phyloP scores from a whole-genome alignment of 2,113 vertebrate species.

The Conger conger region DNA sequence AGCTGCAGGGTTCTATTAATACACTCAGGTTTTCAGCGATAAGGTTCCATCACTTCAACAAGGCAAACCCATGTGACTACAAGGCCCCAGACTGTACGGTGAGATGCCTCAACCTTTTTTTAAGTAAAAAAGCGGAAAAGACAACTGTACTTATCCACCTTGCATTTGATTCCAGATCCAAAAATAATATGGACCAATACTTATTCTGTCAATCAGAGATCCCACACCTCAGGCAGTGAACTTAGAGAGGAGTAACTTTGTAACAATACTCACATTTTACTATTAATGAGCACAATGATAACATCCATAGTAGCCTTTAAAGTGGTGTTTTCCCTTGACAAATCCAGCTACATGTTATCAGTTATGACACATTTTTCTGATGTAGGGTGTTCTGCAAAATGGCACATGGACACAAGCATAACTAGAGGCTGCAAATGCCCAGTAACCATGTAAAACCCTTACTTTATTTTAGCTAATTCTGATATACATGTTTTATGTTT shows the following conservation, averaged over 20 bases:
- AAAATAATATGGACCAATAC: not conserved
- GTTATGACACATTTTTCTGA: not conserved
- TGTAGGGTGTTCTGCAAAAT: not conserved
- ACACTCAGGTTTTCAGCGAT: conserved; percentile 56
- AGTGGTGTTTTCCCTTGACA: not conserved
- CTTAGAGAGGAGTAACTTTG: not conserved
- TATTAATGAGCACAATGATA: not conserved
- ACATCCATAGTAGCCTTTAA: not conserved
- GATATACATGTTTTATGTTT: not conserved
- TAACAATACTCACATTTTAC: not conserved
- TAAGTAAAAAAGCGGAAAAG: not conserved
- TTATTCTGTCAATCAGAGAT: too few species aligned
- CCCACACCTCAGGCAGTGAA: too few species aligned
- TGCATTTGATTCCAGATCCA: not conserved
- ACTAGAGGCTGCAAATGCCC: not conserved
- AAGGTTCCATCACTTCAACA: conserved; percentile 44
- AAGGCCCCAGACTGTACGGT: conserved; percentile 18
- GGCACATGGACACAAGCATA: not conserved
- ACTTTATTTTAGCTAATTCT: not conserved
- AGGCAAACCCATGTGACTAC: conserved; percentile 48
- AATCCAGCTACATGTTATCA: not conserved
- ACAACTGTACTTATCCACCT: not conserved
- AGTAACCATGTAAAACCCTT: not conserved
- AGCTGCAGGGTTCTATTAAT: conserved; percentile 59
- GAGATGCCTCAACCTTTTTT: conserved; percentile 4